Base-by-base conservation (phyloP, 2,797 vertebrate species). In the Melanotaenia trifasciata region DNA sequence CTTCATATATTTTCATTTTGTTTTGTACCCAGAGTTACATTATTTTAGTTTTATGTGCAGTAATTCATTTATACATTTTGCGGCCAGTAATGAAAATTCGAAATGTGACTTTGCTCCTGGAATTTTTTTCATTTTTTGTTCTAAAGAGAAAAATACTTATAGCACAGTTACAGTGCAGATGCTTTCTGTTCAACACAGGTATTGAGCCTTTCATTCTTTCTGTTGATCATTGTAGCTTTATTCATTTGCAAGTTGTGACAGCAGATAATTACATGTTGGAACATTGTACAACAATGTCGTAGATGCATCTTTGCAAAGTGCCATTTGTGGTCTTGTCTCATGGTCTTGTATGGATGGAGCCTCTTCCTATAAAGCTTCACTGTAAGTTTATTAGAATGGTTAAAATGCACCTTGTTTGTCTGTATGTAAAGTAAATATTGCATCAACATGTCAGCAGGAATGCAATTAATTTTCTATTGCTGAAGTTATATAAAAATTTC, bases 1-100 rank as follows among this genome's bases (percentile, higher is more conserved):
- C 24, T 64, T 67, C 26, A 71, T 70, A 59, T 67, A 67, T 82
- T 74, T 80, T 77, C 62, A 64, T 81, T 69, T 67, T 62, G 45
- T 61, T 67, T 54, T 64, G 62, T 40, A 60, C 63, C 35, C 33
- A 43, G 65, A 10, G 24, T 59, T 69, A 69, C 75, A 72, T 64
- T 11, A 9, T 57, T n/a, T 72, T 67, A 26, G 30, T 33, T 78
- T 84, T 70, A 50, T 50, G 47, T 50, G 47, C 8, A 50, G 9
- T 10, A 50, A 50, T 50, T n/a, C 8, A 10, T 4, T 22, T 22
- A 50, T 22, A n/a, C 70, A 47, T 67, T 78, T 45, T 78, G 22
- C 30, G 54, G 61, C 38, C 14, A 0, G 56, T 67, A 71, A 82
- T 75, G 33, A 79, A 84, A 78, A 66, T 68, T 38, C 20, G 0